Evolutionary conservation across 2,888 invertebrate species (phyloP).

Genomic region (Auanema sp.): DNA sequence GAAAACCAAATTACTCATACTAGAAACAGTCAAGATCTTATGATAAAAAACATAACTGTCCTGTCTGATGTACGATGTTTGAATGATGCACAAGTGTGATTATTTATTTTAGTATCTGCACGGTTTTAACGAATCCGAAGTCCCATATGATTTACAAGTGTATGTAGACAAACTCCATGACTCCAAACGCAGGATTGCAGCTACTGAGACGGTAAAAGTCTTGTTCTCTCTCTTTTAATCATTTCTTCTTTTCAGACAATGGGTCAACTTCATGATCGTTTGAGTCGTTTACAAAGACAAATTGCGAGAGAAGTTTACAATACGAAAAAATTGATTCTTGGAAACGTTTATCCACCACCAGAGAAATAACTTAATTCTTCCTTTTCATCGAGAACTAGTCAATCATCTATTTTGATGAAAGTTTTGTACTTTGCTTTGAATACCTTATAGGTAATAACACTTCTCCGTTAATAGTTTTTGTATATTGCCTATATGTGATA

Average conservation of each 20-base stretch:
- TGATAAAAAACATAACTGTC: neutral
- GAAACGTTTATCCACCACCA: constrained; percentile 3
- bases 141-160: constrained; percentile 32
- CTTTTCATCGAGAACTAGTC: neutral
- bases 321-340: constrained; percentile 18
- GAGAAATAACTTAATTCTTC: neutral
- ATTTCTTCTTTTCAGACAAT: constrained; percentile 22
- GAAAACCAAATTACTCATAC: constrained; percentile 1
- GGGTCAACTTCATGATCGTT: constrained; percentile 31
- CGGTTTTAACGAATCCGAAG: constrained; percentile 32
- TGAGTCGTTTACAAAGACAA: constrained; percentile 39
- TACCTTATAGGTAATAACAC: neutral
- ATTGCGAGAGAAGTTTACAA: constrained; percentile 45
- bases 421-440: neutral
- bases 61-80: neutral
- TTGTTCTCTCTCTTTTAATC: constrained; percentile 1
- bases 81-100: neutral
- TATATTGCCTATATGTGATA: neutral
- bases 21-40: constrained; percentile 1
- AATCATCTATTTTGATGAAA: too few relatives aligned
- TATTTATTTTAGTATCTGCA: constrained; percentile 37
- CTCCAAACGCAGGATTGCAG: constrained; percentile 30
- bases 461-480: neutral
- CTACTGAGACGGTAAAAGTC: neutral
- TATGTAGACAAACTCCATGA: constrained; percentile 37